A percentile compares a stretch with the other conserved stretches of the same genome.
phyloP scores from a whole-genome alignment of 2,888 invertebrate genomes.

The Yponomeuta evonymella region DNA sequence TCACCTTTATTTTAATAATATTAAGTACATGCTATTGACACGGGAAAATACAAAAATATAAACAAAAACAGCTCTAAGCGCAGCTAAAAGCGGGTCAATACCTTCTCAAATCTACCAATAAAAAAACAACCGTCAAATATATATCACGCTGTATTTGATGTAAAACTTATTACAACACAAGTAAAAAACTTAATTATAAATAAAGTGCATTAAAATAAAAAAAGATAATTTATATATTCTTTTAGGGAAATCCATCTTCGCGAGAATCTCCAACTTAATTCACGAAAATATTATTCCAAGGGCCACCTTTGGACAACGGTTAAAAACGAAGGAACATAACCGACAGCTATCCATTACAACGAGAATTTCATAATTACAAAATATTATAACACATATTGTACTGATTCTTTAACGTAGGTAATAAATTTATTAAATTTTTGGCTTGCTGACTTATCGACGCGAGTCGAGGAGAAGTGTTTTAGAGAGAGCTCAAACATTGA shows the following conservation, averaged over 20 bases:
- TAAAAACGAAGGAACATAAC: constrained; percentile 17
- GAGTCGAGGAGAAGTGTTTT: neutral
- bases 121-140: constrained; percentile 53
- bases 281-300: neutral
- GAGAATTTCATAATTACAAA: constrained; percentile 13
- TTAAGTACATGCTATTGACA: constrained; percentile 3
- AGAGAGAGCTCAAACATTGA: constrained; percentile 32
- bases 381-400: constrained; percentile 13
- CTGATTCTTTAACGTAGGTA: constrained; percentile 13
- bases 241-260: constrained; percentile 23
- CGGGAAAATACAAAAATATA: constrained; percentile 1
- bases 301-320: constrained; percentile 11
- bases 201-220: constrained; percentile 42
- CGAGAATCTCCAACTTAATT: neutral
- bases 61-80: constrained; percentile 50
- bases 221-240: constrained; percentile 21
- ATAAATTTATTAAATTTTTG: constrained; percentile 13
- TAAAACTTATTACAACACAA: constrained; percentile 61
- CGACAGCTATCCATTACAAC: constrained; percentile 8
- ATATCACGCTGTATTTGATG: constrained; percentile 66
- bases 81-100: constrained; percentile 55
- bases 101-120: constrained; percentile 43
- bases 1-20: constrained; percentile 3
- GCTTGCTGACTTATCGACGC: constrained; percentile 14
- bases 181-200: constrained; percentile 50